A percentile compares a stretch with the other conserved stretches of the same genome.
Conservation (phyloP, 2,888 invertebrate species). For the Pseudococcus jackbeardsleyi region DNA sequence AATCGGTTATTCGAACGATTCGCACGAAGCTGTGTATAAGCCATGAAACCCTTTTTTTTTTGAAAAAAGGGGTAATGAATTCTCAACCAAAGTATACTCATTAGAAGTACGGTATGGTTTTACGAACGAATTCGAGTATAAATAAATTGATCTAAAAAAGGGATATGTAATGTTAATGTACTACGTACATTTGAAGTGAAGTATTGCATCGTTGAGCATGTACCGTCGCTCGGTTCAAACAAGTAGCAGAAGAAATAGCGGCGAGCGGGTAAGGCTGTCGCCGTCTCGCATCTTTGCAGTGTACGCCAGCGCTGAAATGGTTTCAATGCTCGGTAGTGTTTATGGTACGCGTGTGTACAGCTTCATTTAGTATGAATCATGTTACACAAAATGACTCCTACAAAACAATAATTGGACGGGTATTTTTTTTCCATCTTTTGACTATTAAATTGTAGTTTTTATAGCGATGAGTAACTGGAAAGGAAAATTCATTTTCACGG, state of each 20-base stretch:
- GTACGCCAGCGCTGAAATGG: neutral
- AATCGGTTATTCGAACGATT: constrained; percentile 6
- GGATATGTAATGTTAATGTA: neutral
- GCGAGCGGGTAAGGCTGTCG: neutral
- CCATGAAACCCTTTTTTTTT: neutral
- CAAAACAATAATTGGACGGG: neutral
- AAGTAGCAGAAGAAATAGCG: neutral
- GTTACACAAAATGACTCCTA: neutral
- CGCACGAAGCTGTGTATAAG: neutral
- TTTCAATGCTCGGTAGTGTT: neutral
- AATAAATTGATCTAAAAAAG: constrained; percentile 22
- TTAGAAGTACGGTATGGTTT: neutral
- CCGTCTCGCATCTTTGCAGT: neutral
- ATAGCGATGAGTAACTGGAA: neutral
- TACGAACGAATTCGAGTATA: neutral
- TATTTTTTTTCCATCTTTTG: neutral
- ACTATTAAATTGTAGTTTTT: neutral
- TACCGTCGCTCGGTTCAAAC: neutral
- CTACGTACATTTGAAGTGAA: neutral
- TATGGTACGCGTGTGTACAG: neutral
- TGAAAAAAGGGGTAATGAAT: neutral
- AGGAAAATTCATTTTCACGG: neutral
- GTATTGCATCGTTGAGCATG: neutral
- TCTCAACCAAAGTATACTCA: neutral
- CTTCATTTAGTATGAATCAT: constrained; percentile 28